phyloP scores from a whole-genome alignment of 2,113 vertebrate genomes.

The Sapajus apella region DNA sequence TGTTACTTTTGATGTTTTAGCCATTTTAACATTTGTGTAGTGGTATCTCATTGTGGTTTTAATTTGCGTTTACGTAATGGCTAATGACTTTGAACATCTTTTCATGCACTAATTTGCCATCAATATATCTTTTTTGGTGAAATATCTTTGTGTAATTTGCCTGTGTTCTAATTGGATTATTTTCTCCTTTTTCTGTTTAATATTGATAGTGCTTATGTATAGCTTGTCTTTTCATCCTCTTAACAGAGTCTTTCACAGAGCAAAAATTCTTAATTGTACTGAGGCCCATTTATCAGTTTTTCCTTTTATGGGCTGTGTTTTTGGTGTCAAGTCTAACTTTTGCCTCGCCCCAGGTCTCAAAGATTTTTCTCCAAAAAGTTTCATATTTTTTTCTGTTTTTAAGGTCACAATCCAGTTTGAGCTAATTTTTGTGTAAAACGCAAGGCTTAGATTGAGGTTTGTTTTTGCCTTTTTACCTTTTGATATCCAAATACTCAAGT shows the following conservation, averaged over 20 bases:
- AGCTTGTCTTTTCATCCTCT: neutral
- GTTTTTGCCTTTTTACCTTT: neutral
- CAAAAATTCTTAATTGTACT: neutral
- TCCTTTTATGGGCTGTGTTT: neutral
- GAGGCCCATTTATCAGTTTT: neutral
- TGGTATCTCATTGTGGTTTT: neutral
- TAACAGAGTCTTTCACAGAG: neutral
- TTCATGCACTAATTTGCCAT: neutral
- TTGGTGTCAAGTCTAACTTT: neutral
- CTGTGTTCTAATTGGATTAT: neutral
- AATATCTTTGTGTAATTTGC: neutral
- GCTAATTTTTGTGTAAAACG: neutral
- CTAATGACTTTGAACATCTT: neutral
- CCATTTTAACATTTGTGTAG: neutral
- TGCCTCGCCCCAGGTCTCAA: neutral
- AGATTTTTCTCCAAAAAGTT: neutral
- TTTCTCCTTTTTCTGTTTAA: neutral
- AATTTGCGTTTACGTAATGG: neutral
- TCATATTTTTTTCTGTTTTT: neutral
- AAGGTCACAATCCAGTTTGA: neutral
- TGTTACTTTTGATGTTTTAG: neutral
- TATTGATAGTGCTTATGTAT: neutral
- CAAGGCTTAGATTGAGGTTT: neutral
- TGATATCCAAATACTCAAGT: neutral
- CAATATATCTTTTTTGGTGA: neutral